A percentile compares a stretch with the other conserved stretches of the same genome.
Evolutionary conservation across 2,888 invertebrate genomes (phyloP).

Genomic region (Spicauda simplicius): DNA sequence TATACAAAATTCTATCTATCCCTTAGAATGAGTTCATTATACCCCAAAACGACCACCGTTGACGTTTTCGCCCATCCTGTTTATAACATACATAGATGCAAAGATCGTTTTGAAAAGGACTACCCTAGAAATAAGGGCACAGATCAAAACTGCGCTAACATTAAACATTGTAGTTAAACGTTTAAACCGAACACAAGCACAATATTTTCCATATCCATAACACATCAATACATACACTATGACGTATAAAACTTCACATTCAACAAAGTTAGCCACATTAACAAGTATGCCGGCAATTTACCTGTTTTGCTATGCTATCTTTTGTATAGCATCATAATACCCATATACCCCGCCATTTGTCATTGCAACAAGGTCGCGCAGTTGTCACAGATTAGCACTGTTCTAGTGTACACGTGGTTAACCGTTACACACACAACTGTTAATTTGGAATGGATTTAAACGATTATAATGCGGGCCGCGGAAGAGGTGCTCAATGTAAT

Average conservation of each 20-base stretch:
- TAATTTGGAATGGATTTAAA: background rate
- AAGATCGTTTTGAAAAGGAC: no score
- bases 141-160: no score
- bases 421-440: background rate
- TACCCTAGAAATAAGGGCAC: no score
- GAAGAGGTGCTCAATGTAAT: background rate
- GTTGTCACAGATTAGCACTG: slow-evolving; percentile 16
- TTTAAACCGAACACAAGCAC: no score
- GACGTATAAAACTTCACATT: background rate
- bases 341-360: slow-evolving; percentile 10
- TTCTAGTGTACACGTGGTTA: slow-evolving; percentile 13
- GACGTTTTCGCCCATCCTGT: no score
- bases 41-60: no score
- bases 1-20: no score
- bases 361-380: slow-evolving; percentile 20
- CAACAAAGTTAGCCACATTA: background rate
- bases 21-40: no score
- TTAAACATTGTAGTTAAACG: no score
- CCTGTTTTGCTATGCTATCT: slow-evolving; percentile 2
- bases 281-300: background rate
- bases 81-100: no score
- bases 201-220: no score
- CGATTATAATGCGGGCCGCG: background rate
- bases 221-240: no score
- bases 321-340: slow-evolving; percentile 10